A percentile compares a stretch with the other conserved stretches of the same genome.
phyloP scores from a whole-genome alignment of 2,797 vertebrate genomes.

The Malacoraja senta region DNA sequence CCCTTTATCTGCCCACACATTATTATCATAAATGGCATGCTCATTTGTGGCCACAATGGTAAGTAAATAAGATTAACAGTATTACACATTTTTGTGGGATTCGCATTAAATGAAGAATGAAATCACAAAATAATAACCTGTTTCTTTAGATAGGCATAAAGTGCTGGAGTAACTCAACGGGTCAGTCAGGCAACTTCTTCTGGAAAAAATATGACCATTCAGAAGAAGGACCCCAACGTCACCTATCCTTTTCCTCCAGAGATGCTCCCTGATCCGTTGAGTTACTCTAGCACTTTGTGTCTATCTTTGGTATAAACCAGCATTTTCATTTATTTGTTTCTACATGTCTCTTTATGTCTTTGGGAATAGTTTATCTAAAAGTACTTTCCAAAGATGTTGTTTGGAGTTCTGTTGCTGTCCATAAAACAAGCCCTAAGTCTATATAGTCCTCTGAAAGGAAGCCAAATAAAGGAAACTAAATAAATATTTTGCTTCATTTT shows the following conservation, averaged over 20 bases:
- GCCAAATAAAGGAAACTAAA: neutral
- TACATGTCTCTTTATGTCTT: neutral
- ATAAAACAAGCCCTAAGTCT: neutral
- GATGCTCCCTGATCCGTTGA: too few species aligned
- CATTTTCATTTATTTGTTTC: too few species aligned
- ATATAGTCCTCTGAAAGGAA: neutral
- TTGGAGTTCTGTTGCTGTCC: neutral
- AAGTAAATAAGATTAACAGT: neutral
- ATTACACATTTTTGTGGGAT: neutral
- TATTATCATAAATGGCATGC: neutral
- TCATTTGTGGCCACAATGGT: neutral
- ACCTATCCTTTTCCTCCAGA: too few species aligned
- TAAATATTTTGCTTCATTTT: neutral
- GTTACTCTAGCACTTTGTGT: too few species aligned
- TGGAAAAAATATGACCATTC: too few species aligned
- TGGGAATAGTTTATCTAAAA: neutral
- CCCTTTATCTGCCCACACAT: neutral
- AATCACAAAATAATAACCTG: neutral
- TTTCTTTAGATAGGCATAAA: too few species aligned
- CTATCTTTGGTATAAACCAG: too few species aligned
- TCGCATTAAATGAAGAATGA: neutral
- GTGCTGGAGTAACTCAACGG: too few species aligned
- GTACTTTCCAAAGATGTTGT: neutral
- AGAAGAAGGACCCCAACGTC: too few species aligned
- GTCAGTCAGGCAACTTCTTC: too few species aligned